A percentile compares a stretch with the other conserved stretches of the same genome.
Conservation (phyloP, 2,113 vertebrate genomes). For the Ceyx margarethae region DNA sequence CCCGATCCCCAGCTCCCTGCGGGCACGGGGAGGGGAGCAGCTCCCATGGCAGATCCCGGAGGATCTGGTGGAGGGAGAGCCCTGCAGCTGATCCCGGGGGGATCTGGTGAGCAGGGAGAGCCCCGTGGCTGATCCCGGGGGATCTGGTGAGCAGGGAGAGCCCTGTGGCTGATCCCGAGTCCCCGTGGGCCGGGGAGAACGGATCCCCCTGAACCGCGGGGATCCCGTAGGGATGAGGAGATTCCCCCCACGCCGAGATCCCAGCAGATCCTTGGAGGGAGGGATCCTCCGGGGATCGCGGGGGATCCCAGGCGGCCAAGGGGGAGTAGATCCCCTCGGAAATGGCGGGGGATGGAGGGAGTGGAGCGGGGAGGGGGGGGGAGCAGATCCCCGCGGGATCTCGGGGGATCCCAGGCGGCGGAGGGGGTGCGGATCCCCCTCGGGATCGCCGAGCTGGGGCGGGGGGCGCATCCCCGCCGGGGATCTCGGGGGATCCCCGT, state of each 20-base stretch:
- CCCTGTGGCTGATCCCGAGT: too few species aligned
- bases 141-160: too few species aligned
- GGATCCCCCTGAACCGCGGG: too few species aligned
- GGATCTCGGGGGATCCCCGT: too few species aligned
- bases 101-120: too few species aligned
- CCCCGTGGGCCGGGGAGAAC: too few species aligned
- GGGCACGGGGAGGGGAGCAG: neutral
- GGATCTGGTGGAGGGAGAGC: neutral
- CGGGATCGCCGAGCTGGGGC: neutral
- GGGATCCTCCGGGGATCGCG: neutral
- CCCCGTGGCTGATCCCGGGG: too few species aligned
- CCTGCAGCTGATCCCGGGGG: too few species aligned
- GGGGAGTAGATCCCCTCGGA: neutral
- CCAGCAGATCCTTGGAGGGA: too few species aligned
- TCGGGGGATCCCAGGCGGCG: neutral
- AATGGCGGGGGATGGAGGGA: neutral
- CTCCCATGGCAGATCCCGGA: too few species aligned
- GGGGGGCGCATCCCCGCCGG: too few species aligned
- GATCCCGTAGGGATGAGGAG: neutral
- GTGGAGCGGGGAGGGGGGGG: neutral
- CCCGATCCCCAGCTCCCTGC: neutral
- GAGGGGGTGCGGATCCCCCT: neutral
- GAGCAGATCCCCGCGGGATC: too few species aligned
- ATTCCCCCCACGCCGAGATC: neutral
- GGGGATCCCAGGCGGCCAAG: neutral